Conservation (phyloP, 2,888 invertebrate genomes). For the Spisula subtruncata region DNA sequence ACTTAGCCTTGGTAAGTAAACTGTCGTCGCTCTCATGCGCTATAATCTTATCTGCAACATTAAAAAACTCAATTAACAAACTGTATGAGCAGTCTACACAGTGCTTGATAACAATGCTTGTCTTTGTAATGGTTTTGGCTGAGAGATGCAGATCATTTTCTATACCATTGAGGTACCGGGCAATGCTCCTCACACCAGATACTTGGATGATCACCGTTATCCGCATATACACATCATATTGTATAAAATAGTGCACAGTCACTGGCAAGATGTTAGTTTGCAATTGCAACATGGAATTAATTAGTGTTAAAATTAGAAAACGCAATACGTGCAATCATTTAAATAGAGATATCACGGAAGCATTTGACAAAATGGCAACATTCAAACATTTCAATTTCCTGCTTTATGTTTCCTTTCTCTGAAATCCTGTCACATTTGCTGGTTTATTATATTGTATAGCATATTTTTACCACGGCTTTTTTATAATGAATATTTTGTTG, state of each 20-base stretch:
- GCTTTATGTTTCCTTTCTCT: neutral
- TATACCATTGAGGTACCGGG: neutral
- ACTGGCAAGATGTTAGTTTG: constrained; percentile 17
- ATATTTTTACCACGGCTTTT: neutral
- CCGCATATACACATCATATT: neutral
- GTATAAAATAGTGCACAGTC: constrained; percentile 21
- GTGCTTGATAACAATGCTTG: constrained; percentile 15
- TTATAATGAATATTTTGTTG: neutral
- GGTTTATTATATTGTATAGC: neutral
- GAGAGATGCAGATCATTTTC: neutral
- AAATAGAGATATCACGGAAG: constrained; percentile 11
- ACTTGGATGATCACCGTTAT: neutral
- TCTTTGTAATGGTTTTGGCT: neutral
- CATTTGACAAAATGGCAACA: constrained; percentile 29
- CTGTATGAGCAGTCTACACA: neutral
- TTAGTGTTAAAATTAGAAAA: neutral
- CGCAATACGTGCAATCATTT: neutral
- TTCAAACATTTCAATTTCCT: neutral
- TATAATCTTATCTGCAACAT: neutral
- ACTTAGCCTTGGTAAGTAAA: constrained; percentile 86
- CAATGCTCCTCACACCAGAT: neutral
- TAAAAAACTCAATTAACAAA: neutral
- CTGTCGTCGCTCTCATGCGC: constrained; percentile 24
- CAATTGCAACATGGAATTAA: neutral
- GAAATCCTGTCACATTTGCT: neutral